phyloP scores from a whole-genome alignment of 2,888 invertebrate species.

The Metallyticus violacea region DNA sequence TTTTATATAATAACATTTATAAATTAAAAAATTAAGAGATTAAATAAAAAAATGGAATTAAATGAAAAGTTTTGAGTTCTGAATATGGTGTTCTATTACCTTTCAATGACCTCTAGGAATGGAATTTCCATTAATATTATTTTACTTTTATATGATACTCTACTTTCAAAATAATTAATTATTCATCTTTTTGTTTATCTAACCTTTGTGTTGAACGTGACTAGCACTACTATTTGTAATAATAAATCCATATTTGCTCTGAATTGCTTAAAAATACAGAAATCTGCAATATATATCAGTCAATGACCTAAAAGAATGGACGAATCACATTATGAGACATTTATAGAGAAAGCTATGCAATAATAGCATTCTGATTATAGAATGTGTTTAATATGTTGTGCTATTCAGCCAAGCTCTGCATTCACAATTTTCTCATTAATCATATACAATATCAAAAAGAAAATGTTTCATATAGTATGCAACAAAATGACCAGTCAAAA shows the following conservation, averaged over 20 bases:
- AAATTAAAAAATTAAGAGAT: neutral
- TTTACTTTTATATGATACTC: neutral
- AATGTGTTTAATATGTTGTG: neutral
- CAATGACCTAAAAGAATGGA: conserved; percentile 27
- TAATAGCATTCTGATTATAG: neutral
- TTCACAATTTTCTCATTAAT: neutral
- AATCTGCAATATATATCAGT: conserved; percentile 19
- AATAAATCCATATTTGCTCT: conserved; percentile 15
- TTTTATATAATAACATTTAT: neutral
- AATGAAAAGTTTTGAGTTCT: neutral
- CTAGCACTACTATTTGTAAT: conserved; percentile 27
- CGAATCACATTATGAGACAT: conserved; percentile 20
- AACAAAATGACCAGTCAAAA: neutral
- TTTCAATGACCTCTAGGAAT: neutral
- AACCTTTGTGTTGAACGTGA: conserved; percentile 1
- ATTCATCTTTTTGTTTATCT: neutral
- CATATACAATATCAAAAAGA: neutral
- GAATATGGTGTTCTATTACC: neutral
- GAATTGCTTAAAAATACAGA: conserved; percentile 27
- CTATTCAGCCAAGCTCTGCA: neutral
- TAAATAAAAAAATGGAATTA: neutral
- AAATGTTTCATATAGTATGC: too few species aligned
- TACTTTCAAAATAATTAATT: neutral
- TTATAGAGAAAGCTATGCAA: conserved; percentile 23
- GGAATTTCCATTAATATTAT: neutral